Evolutionary conservation across 2,113 vertebrate genomes (phyloP), one percentile per base, ranked within the genome.

Genomic region (Cyanoramphus novaezelandiae): DNA sequence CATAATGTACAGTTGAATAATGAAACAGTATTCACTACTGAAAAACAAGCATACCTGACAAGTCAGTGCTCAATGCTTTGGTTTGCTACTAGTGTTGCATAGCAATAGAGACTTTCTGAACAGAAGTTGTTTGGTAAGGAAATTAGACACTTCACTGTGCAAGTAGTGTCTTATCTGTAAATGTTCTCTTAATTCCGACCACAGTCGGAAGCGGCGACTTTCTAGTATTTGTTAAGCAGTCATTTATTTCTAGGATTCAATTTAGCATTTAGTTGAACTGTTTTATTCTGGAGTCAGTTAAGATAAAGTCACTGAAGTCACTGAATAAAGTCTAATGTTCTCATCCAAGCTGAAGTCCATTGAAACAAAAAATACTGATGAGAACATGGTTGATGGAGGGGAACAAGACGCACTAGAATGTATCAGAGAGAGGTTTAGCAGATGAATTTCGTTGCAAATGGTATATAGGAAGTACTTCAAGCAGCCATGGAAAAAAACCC

Each of bases 41-140:
- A 78, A 76, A 85, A 95, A 6, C 13, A 84, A 44, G 46, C 89
- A 86, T 94, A 55, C 28, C 23, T 87, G 79, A 18, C 19, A 90
- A 96, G 41, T 93, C 86, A 74, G 21, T 71, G 75, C 60, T 29
- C 78, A 95, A 57, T 53, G 78, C 65, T 89, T 91, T 85, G 76
- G 60, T 81, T 95, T 29, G 24, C 77, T 88, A 83, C 82, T 87
- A 79, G 7, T 65, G 64, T 88, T 95, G 82, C 74, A 46, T 28
- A 92, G 63, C 70, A 93, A 83, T 62, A 33, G 3, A 55, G 67
- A 64, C 63, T 78, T 65, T 86, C 49, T 46, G 31, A 82, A 20
- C 17, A 95, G 44, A 72, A 60, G 68, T 76, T 94, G 23, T 90
- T 84, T 93, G 57, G 47, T 70, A 82, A 93, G 81, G 89, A 95